Conservation (phyloP, 2,888 invertebrate species). For the Xylocampa areola region DNA sequence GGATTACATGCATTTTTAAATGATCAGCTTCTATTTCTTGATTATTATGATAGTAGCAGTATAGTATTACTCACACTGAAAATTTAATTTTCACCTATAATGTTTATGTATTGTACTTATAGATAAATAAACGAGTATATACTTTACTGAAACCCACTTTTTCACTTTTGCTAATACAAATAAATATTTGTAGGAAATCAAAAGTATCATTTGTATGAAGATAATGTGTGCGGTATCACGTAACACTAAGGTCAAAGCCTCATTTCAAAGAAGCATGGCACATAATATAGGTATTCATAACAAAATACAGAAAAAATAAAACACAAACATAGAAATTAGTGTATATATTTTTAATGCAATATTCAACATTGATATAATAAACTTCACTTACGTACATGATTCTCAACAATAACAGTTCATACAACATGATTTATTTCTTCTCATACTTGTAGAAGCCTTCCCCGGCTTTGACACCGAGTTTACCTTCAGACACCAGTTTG, state of each 20-base stretch:
- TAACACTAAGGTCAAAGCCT: no score
- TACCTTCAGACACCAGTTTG: constrained; percentile 93
- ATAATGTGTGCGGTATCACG: no score
- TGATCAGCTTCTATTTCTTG: constrained; percentile 32
- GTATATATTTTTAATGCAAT: constrained; percentile 20
- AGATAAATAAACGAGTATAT: constrained; percentile 46
- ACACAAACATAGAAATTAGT: constrained; percentile 15
- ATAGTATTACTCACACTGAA: constrained; percentile 14
- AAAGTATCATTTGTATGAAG: no score
- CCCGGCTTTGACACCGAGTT: constrained; percentile 94
- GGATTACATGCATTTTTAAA: constrained; percentile 4
- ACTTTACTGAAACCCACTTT: not conserved
- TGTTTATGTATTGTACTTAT: constrained; percentile 47
- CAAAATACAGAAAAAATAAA: constrained; percentile 8
- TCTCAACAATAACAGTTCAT: constrained; percentile 31
- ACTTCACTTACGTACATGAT: constrained; percentile 34
- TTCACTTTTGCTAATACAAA: not conserved
- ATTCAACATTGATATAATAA: constrained; percentile 37
- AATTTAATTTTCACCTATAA: constrained; percentile 29
- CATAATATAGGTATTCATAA: no score
- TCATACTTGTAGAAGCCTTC: constrained; percentile 95
- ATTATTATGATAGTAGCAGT: constrained; percentile 13
- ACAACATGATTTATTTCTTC: constrained; percentile 74
- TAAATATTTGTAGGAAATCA: no score
- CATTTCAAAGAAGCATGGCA: no score